These are phyloP conservation scores for Bufo bufo DNA, from an alignment of 2,113 vertebrate genomes.

Conservation along the genomic window DNA sequence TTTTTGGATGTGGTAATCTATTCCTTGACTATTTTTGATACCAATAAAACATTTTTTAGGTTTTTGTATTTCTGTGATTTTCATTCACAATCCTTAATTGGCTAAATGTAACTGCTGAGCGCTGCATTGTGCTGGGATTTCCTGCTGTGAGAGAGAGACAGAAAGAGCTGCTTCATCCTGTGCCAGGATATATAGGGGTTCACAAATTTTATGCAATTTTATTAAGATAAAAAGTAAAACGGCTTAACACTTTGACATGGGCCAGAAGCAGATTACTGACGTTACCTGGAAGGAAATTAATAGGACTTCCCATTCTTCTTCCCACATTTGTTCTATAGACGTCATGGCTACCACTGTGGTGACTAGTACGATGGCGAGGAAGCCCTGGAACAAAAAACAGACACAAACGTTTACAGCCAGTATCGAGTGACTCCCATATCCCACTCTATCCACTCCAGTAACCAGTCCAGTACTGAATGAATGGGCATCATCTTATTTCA, in stretches of 20 bases:
- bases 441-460: too few relatives aligned
- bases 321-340: conserved; percentile 88
- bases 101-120: too few relatives aligned
- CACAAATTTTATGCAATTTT: too few relatives aligned
- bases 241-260: too few relatives aligned
- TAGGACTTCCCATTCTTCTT: conserved; percentile 89
- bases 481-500: too few relatives aligned
- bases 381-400: conserved; percentile 74
- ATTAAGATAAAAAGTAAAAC: background rate
- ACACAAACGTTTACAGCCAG: background rate
- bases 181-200: background rate
- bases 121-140: background rate
- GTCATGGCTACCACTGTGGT: conserved; percentile 85
- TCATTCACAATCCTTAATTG: too few relatives aligned
- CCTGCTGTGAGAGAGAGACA: background rate
- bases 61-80: too few relatives aligned
- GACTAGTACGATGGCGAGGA: conserved; percentile 79
- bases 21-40: too few relatives aligned
- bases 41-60: too few relatives aligned
- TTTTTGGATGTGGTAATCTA: too few relatives aligned
- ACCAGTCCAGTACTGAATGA: too few relatives aligned
- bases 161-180: background rate
- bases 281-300: conserved; percentile 85
- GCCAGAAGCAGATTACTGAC: conserved; percentile 61
- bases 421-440: too few relatives aligned